Evolutionary conservation across 1,140 invertebrate species (phyloP).

Genomic region (Cherax quadricarinatus): DNA sequence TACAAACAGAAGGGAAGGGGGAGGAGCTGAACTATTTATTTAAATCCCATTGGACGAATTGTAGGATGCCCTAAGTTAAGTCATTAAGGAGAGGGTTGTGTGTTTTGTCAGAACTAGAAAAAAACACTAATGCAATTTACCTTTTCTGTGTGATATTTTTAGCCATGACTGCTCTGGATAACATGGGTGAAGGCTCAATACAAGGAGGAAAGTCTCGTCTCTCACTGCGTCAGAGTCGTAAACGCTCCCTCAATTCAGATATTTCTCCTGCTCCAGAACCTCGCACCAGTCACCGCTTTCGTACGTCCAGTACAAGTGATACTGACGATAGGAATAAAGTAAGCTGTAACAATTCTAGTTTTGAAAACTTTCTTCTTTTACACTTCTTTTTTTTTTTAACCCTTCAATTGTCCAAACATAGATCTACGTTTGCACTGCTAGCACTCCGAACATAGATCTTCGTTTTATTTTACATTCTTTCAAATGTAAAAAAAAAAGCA

Average conservation of each 20-base stretch:
- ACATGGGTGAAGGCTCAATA: conserved; percentile 37
- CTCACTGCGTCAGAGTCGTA: conserved; percentile 60
- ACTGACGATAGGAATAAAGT: conserved; percentile 64
- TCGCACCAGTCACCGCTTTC: conserved; percentile 69
- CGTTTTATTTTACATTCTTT: no score
- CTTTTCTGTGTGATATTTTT: not conserved
- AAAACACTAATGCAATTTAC: no score
- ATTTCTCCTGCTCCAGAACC: conserved; percentile 72
- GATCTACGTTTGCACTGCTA: no score
- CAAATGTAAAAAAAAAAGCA: no score
- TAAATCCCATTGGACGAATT: no score
- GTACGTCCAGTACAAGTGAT: conserved; percentile 65
- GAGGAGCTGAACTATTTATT: no score
- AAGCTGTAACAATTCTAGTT: not conserved
- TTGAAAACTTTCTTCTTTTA: not conserved
- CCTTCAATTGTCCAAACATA: no score
- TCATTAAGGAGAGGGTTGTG: no score
- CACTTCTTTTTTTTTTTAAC: not conserved
- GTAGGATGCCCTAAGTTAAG: no score
- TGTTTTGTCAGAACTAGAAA: no score
- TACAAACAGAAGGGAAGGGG: no score
- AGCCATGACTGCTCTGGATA: conserved; percentile 52
- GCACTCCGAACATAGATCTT: no score
- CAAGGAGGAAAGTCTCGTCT: conserved; percentile 54
- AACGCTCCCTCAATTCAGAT: conserved; percentile 65